These are phyloP conservation scores for Procavia capensis DNA, from an alignment of 2,113 vertebrate species.

Conservation along the genomic window DNA sequence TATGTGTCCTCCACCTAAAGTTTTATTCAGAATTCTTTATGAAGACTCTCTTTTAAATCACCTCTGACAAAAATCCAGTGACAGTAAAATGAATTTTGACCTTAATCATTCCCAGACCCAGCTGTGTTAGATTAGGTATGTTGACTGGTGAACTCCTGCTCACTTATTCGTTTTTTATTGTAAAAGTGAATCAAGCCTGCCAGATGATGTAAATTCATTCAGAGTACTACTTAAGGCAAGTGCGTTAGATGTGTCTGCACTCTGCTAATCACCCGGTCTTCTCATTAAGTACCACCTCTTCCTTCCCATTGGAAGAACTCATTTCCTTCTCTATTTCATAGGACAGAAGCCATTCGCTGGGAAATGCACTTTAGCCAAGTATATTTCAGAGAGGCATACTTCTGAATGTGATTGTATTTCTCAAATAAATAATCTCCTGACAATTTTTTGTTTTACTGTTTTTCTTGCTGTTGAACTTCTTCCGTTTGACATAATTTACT, in stretches of 20 bases:
- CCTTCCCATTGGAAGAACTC: not conserved
- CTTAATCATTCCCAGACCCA: not conserved
- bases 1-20: not conserved
- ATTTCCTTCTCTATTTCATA: not conserved
- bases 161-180: not conserved
- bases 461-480: slow-evolving; percentile 6
- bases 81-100: not conserved
- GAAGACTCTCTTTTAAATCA: not conserved
- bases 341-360: not conserved
- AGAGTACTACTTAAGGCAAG: not conserved
- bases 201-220: not conserved
- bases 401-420: slow-evolving; percentile 4
- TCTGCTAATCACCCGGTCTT: not conserved
- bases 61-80: not conserved
- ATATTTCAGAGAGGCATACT: not conserved
- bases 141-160: not conserved
- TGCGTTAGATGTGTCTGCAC: not conserved
- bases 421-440: not conserved
- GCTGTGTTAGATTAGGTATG: not conserved
- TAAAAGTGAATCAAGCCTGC: not conserved
- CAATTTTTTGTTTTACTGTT: not conserved
- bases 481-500: slow-evolving; percentile 47
- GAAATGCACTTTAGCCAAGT: not conserved
- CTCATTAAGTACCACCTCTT: not conserved
- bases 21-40: slow-evolving; percentile 20